These are phyloP conservation scores for Odiellus spinosus DNA, from an alignment of 2,888 invertebrate species.

Conservation along the genomic window DNA sequence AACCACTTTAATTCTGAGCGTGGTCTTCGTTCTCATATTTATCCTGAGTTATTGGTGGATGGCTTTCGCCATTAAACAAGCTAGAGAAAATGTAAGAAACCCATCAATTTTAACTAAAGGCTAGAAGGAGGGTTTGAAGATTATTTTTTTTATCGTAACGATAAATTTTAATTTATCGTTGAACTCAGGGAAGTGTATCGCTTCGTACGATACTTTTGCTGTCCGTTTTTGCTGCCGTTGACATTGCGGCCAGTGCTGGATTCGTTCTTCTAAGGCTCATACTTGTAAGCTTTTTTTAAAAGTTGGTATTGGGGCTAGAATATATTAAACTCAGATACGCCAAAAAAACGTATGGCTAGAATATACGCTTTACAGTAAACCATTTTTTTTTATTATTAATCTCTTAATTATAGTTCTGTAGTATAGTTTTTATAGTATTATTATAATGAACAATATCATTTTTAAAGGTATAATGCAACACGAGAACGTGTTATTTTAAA, in stretches of 20 bases:
- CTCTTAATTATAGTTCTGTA: too few species aligned
- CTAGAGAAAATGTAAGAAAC: slow-evolving; percentile 18
- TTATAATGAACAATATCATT: too few species aligned
- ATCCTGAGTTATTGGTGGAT: slow-evolving; percentile 23
- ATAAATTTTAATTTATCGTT: neutral
- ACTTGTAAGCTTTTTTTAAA: slow-evolving; percentile 15
- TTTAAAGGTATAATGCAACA: too few species aligned
- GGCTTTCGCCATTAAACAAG: slow-evolving; percentile 21
- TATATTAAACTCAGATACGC: neutral
- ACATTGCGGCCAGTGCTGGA: slow-evolving; percentile 22
- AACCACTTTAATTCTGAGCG: slow-evolving; percentile 20
- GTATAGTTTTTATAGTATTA: too few species aligned
- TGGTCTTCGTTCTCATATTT: slow-evolving; percentile 21
- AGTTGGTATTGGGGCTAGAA: slow-evolving; percentile 1
- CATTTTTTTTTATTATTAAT: too few species aligned
- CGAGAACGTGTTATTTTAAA: too few species aligned
- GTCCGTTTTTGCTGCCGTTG: slow-evolving; percentile 21
- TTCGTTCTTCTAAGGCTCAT: slow-evolving; percentile 21
- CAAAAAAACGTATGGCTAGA: too few species aligned
- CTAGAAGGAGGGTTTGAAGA: neutral
- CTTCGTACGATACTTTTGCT: slow-evolving; percentile 19
- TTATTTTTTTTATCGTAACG: neutral
- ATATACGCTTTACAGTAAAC: too few species aligned
- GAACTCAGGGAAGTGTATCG: slow-evolving; percentile 18
- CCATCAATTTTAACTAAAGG: neutral